Evolutionary conservation across 2,797 vertebrate genomes (phyloP).

Genomic region (Sebastiscus tertius): DNA sequence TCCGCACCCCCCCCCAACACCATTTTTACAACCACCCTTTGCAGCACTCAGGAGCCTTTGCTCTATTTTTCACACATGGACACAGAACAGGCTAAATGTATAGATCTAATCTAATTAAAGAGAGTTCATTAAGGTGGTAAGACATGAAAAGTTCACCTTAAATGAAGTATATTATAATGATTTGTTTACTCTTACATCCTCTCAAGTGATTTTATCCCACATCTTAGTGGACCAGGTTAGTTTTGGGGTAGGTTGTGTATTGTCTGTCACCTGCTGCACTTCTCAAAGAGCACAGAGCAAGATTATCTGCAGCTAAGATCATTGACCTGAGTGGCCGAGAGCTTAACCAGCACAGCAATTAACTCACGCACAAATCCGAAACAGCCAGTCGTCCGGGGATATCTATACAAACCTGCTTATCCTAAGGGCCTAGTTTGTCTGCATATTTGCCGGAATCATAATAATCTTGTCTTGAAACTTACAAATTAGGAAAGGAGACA

Average conservation of each 20-base stretch:
- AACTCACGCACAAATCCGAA: conserved; percentile 61
- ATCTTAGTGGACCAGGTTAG: neutral
- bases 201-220: neutral
- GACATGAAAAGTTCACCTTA: neutral
- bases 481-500: conserved; percentile 11
- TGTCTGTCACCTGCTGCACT: conserved; percentile 47
- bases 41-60: conserved; percentile 3
- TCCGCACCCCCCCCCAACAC: neutral
- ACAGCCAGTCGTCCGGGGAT: conserved; percentile 24
- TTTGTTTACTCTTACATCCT: neutral
- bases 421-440: neutral
- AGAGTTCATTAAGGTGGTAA: neutral
- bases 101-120: neutral
- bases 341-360: conserved; percentile 65
- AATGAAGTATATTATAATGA: neutral
- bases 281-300: conserved; percentile 47
- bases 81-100: neutral
- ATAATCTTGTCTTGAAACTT: conserved; percentile 14
- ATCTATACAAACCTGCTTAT: conserved; percentile 45
- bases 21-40: neutral
- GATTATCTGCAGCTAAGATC: conserved; percentile 62
- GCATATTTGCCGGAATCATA: conserved; percentile 24
- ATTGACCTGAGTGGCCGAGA: conserved; percentile 45
- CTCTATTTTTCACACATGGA: neutral
- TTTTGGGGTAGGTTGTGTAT: neutral